Evolutionary conservation across 1,140 invertebrate genomes (phyloP).

Genomic region (Drosophila nigromelanica): DNA sequence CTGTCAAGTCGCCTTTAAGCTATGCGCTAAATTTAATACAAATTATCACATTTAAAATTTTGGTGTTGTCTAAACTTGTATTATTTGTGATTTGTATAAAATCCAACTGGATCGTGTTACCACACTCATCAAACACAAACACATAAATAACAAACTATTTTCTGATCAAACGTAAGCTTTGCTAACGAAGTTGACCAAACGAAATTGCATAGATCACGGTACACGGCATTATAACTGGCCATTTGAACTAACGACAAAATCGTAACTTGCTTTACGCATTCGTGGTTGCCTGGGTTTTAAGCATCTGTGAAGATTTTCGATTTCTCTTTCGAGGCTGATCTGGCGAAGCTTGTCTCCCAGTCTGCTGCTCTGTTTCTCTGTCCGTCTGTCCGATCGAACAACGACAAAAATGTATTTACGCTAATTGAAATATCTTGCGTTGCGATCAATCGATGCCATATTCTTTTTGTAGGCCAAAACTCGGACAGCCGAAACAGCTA

Average conservation of each 20-base stretch:
- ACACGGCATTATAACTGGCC: slow-evolving; percentile 41
- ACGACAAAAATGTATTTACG: slow-evolving; percentile 81
- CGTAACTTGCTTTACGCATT: slow-evolving; percentile 55
- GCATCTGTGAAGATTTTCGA: slow-evolving; percentile 60
- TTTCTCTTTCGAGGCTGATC: slow-evolving; percentile 65
- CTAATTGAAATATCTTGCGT: slow-evolving; percentile 82
- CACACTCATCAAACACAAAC: background rate
- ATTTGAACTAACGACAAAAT: slow-evolving; percentile 40
- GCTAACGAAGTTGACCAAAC: slow-evolving; percentile 42
- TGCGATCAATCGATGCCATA: slow-evolving; percentile 81
- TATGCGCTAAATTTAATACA: slow-evolving; percentile 12
- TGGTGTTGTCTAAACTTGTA: background rate
- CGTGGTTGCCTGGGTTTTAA: slow-evolving; percentile 24
- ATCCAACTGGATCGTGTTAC: background rate
- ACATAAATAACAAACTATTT: background rate
- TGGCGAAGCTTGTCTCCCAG: slow-evolving; percentile 4
- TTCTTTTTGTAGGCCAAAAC: slow-evolving; percentile 75
- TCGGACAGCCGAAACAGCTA: slow-evolving; percentile 17
- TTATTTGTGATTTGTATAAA: background rate
- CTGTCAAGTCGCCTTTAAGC: slow-evolving; percentile 12
- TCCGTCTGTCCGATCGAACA: slow-evolving; percentile 48
- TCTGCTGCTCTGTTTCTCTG: slow-evolving; percentile 23
- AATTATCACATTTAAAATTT: slow-evolving; percentile 9
- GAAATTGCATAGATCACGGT: slow-evolving; percentile 45
- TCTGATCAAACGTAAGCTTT: background rate